These are phyloP conservation scores for Panurus biarmicus DNA, from an alignment of 2,113 vertebrate species.

Conservation along the genomic window DNA sequence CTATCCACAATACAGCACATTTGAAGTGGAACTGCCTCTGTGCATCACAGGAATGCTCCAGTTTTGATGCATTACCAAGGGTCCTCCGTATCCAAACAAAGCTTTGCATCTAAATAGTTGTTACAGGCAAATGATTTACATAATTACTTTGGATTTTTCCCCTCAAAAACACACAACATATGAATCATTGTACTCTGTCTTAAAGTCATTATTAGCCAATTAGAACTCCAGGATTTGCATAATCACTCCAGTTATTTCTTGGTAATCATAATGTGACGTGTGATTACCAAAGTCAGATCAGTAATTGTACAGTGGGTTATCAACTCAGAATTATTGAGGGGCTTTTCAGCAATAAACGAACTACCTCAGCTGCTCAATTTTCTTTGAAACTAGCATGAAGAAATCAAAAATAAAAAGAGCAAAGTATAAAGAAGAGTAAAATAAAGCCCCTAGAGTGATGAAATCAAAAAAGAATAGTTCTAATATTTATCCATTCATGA, in stretches of 20 bases:
- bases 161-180: constrained; percentile 33
- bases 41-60: background rate
- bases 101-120: constrained; percentile 16
- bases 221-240: constrained; percentile 47
- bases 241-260: constrained; percentile 50
- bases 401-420: background rate
- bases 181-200: constrained; percentile 34
- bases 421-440: background rate
- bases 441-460: background rate
- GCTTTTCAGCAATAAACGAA: constrained; percentile 10
- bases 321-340: background rate
- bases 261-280: constrained; percentile 8
- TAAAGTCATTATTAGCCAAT: constrained; percentile 59
- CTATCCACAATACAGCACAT: background rate
- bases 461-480: background rate
- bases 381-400: background rate
- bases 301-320: background rate
- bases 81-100: background rate
- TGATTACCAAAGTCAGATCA: background rate
- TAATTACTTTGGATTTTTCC: constrained; percentile 34
- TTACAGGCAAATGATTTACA: constrained; percentile 43
- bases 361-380: background rate
- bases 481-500: background rate
- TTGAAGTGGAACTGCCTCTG: background rate
- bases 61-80: background rate